Conservation (phyloP, 2,888 invertebrate genomes). For the Margaritifera margaritifera region DNA sequence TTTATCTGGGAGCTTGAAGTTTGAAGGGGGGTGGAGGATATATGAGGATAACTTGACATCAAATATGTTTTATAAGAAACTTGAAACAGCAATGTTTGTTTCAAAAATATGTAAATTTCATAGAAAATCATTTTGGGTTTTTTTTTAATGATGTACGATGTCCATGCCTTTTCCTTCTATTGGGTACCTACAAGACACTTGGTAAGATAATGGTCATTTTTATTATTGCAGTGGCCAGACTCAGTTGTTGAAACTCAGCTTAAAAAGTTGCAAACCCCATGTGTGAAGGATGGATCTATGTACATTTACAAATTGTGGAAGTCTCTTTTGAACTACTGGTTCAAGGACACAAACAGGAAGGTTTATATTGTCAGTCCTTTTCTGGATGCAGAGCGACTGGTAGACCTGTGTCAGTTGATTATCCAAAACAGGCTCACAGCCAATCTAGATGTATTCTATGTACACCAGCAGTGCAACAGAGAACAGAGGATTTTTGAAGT, state of each 20-base stretch:
- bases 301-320: slow-evolving; percentile 66
- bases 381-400: slow-evolving; percentile 59
- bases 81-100: no score
- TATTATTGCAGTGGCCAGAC: slow-evolving; percentile 39
- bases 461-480: slow-evolving; percentile 44
- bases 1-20: no score
- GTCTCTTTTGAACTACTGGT: slow-evolving; percentile 62
- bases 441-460: slow-evolving; percentile 53
- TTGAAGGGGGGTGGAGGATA: no score
- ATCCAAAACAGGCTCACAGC: slow-evolving; percentile 52
- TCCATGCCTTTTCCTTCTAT: no score
- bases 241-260: slow-evolving; percentile 39
- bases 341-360: slow-evolving; percentile 45
- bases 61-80: no score
- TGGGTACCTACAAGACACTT: not conserved
- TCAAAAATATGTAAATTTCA: no score
- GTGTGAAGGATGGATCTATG: slow-evolving; percentile 50
- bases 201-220: not conserved
- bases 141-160: no score
- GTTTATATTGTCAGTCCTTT: slow-evolving; percentile 64
- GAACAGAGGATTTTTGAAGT: slow-evolving; percentile 49
- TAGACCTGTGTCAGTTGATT: slow-evolving; percentile 57
- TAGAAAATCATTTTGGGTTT: no score
- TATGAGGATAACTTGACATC: no score
- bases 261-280: slow-evolving; percentile 34